Base-by-base conservation (phyloP, 2,888 invertebrate species). In the Epiblema foenella region DNA sequence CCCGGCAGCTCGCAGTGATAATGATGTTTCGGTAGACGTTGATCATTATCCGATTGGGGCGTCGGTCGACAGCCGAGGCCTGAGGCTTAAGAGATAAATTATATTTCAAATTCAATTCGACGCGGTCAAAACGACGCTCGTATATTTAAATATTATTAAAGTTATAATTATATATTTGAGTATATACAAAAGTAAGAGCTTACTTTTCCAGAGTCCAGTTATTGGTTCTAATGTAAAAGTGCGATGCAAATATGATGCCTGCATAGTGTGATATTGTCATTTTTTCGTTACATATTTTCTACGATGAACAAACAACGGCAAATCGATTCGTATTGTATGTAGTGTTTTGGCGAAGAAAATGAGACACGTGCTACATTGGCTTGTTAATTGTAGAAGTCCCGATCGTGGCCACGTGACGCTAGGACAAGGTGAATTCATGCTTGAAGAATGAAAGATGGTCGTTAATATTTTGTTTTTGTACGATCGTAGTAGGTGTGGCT, bases 11-110 rank as follows among this genome's bases (percentile, higher is more conserved):
- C 29, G 39, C 58, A 18, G 11, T 24, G 29, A 54, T 37, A 52
- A n/a, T 33, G 12, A 56, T 49, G 62, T 62, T 68, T 62, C 46
- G 17, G 39, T 11, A 62, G 39, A 46, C 46, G 51, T 42, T 52
- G 42, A 60, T 68, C 60, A 62, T 46, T 60, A 54, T 68, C 62
- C 54, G 62, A 68, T 62, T 68, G 46, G 42, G 20, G n/a, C 49
- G 42, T 33, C 62, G 49, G 42, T 33, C 62, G 49, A 54, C 62
- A 18, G 54, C 62, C 37, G n/a, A 46, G 20, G 54, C 46, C 46
- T 49, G 54, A 42, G 62, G 33, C 56, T 68, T 68, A 62, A 62
- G n/a, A 62, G 39, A 56, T 20, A 62, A 68, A 56, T 42, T 62
- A 56, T 33, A 56, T 68, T 49, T 56, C n/a, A 46, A 46, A 62